Base-by-base conservation (phyloP, 2,797 vertebrate species). In the Columba guinea region DNA sequence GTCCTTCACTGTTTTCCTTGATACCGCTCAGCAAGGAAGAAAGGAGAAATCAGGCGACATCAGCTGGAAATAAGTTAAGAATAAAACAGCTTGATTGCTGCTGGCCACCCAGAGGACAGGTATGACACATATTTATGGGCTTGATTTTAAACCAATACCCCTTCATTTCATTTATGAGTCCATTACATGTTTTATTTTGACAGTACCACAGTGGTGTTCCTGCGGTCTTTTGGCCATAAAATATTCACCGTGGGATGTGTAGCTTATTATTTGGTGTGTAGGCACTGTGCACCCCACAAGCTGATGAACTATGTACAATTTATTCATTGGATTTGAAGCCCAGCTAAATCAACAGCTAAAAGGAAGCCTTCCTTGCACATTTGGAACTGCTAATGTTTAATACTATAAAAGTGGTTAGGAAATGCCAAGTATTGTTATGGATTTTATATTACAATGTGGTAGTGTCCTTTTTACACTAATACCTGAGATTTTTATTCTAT, bases 291-390 rank as follows among this genome's bases (percentile, higher is more conserved):
- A 76, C 91, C 89, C 83, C 94, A 79, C 70, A 79, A 86, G 83
- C 83, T 95, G 93, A 94, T 84, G 89, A 90, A 84, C 94, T 93
- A 58, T 21, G 49, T 63, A 85, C 86, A 91, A 96, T 96, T 96
- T 96, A 96, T 96, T 96, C 83, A 90, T 87, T 96, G 91, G 89
- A 93, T 94, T 95, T 94, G 76, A 89, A 94, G 87, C 77, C 77
- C 51, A 90, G 91, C 39, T 94, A 96, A 95, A 95, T 84, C 87
- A 94, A 51, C 56, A 82, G 65, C 90, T 85, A 19, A 84, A 87
- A 79, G 63, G 35, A 77, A 93, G 28, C 44, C 49, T 70, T 7
- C 22, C 86, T 84, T 58, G 3, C 7, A 4, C 67, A 51, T 84
- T 68, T 39, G 80, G 46, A 55, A 89, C 67, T 18, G 27, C 52